Evolutionary conservation across 2,797 vertebrate species (phyloP).

Genomic region (Coccyzus lansbergi): DNA sequence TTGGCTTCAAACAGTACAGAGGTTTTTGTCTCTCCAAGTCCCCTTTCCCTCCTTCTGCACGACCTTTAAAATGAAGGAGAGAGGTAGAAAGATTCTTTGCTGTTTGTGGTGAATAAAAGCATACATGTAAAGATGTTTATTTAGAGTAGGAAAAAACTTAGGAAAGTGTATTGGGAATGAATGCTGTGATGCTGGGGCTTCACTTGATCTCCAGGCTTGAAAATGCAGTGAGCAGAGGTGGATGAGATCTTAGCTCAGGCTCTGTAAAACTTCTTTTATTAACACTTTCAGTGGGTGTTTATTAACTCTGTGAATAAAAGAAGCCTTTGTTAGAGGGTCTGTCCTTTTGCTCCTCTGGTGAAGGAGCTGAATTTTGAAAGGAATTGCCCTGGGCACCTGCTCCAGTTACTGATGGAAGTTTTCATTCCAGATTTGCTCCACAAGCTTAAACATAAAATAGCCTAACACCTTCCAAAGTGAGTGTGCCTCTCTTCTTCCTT

Average conservation of each 20-base stretch:
- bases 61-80: not conserved
- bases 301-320: conserved; percentile 19
- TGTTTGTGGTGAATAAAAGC: not conserved
- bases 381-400: conserved; percentile 47
- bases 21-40: not conserved
- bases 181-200: not conserved
- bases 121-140: conserved; percentile 21
- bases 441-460: not conserved
- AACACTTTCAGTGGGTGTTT: conserved; percentile 42
- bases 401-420: conserved; percentile 33
- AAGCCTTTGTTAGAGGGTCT: not conserved
- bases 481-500: not conserved
- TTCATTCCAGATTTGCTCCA: conserved; percentile 31
- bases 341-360: not conserved
- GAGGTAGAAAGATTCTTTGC: not conserved
- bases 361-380: conserved; percentile 39
- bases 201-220: not conserved
- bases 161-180: not conserved
- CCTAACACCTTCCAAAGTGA: not conserved
- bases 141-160: not conserved
- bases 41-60: not conserved
- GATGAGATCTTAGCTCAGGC: not conserved
- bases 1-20: not conserved
- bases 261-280: conserved; percentile 38
- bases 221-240: not conserved